Percentiles rank a stretch among this genome's conserved stretches.
These are phyloP conservation scores for Burhinus bistriatus DNA, from an alignment of 2,113 vertebrate species.

Conservation along the genomic window DNA sequence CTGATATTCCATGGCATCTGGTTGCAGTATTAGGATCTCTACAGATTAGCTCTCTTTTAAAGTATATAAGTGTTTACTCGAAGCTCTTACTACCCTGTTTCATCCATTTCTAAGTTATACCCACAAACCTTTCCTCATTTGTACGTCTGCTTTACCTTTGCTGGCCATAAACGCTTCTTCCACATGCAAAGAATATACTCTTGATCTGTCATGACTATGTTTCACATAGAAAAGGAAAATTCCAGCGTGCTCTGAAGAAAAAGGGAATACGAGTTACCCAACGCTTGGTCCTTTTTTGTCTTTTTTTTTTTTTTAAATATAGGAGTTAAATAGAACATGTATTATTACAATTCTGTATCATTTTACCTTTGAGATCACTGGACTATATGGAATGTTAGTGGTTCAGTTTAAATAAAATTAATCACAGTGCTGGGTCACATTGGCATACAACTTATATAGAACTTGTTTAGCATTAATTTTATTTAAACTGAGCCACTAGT, in stretches of 20 bases:
- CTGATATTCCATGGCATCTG: rapidly evolving
- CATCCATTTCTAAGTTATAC: not conserved
- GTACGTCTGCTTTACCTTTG: constrained; percentile 62
- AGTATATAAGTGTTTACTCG: rapidly evolving
- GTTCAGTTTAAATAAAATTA: not conserved
- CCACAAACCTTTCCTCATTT: not conserved
- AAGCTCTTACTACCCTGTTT: not conserved
- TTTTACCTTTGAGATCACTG: not conserved
- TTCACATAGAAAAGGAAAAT: not conserved
- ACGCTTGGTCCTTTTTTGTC: rapidly evolving
- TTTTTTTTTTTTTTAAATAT: rapidly evolving
- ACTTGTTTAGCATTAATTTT: not conserved
- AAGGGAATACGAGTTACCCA: not conserved
- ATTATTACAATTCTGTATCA: rapidly evolving
- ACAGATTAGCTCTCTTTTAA: not conserved
- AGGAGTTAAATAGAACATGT: rapidly evolving
- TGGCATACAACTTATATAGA: too few relatives aligned
- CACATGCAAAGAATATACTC: constrained; percentile 72
- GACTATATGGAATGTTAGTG: not conserved
- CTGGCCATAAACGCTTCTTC: constrained; percentile 75
- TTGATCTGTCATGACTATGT: constrained; percentile 44
- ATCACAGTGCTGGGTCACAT: not conserved
- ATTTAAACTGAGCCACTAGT: not conserved
- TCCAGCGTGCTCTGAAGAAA: not conserved
- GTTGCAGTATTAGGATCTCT: too few relatives aligned